These are phyloP conservation scores for Osedax frankpressi DNA, from an alignment of 2,888 invertebrate genomes.

Conservation along the genomic window DNA sequence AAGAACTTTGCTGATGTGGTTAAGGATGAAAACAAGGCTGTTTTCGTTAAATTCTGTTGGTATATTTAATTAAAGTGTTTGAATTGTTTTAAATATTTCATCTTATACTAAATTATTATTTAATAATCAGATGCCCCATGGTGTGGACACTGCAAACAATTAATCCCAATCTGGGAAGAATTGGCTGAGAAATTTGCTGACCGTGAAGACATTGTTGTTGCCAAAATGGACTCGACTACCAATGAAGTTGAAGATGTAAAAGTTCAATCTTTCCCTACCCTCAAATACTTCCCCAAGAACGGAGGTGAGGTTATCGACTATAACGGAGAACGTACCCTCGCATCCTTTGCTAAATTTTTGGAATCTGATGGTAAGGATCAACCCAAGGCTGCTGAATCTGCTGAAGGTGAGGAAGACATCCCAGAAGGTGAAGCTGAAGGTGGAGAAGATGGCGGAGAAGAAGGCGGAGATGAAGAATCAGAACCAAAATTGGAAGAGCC, in stretches of 20 bases:
- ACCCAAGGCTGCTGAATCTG: slow-evolving; percentile 19
- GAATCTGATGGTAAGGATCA: slow-evolving; percentile 68
- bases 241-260: slow-evolving; percentile 94
- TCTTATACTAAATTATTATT: neutral
- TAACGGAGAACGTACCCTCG: slow-evolving; percentile 85
- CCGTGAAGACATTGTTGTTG: slow-evolving; percentile 66
- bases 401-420: slow-evolving; percentile 19
- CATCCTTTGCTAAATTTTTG: slow-evolving; percentile 80
- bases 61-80: slow-evolving; percentile 23
- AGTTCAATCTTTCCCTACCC: slow-evolving; percentile 64
- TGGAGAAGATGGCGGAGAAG: neutral
- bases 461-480: neutral
- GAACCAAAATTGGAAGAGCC: neutral
- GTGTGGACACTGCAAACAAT: slow-evolving; percentile 93
- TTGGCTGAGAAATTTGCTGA: slow-evolving; percentile 83
- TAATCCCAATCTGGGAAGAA: slow-evolving; percentile 89
- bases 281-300: slow-evolving; percentile 70
- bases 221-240: slow-evolving; percentile 95
- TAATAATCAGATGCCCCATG: slow-evolving; percentile 66
- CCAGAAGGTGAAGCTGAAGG: neutral
- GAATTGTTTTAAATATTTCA: neutral
- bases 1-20: slow-evolving; percentile 89
- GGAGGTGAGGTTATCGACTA: slow-evolving; percentile 79
- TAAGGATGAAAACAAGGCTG: slow-evolving; percentile 71
- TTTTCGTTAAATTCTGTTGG: slow-evolving; percentile 85